Conservation (phyloP, 2,888 invertebrate species). For the Erannis defoliaria region DNA sequence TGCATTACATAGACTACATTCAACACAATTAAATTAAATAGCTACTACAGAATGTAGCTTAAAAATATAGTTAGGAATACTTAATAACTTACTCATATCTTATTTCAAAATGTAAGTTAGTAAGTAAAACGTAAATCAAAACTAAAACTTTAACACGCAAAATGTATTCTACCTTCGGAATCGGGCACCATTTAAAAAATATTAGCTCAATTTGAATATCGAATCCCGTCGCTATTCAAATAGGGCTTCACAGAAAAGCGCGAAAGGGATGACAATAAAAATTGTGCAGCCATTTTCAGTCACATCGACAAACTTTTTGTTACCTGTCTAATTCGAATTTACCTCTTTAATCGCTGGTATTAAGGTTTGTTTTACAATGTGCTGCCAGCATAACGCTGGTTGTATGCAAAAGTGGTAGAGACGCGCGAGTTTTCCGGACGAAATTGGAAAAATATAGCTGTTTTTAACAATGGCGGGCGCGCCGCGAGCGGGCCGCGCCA, state of each 20-base stretch:
- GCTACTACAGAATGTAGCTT: too few relatives aligned
- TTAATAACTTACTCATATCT: too few relatives aligned
- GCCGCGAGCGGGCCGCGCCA: conserved; percentile 69
- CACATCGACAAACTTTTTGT: conserved; percentile 46
- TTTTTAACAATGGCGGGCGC: conserved; percentile 75
- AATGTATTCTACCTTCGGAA: conserved; percentile 11
- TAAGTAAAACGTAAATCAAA: not conserved
- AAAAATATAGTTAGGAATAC: too few relatives aligned
- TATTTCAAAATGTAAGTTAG: not conserved
- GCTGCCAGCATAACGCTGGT: conserved; percentile 32
- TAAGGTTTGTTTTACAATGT: conserved; percentile 43
- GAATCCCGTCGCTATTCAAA: conserved; percentile 47
- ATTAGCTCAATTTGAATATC: conserved; percentile 42
- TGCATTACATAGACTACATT: too few relatives aligned
- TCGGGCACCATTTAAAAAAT: conserved; percentile 39
- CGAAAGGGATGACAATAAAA: conserved; percentile 65
- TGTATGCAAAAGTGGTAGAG: conserved; percentile 64
- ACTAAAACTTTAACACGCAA: not conserved
- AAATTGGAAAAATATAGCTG: conserved; percentile 84
- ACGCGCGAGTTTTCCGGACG: conserved; percentile 73
- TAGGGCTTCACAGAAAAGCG: conserved; percentile 57
- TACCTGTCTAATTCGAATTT: conserved; percentile 21
- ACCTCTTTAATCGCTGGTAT: not conserved
- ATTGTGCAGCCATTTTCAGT: conserved; percentile 59
- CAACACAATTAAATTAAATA: too few relatives aligned